Percentiles rank a stretch among this genome's conserved stretches.
phyloP scores from a whole-genome alignment of 2,113 vertebrate species.

The Turnix velox region DNA sequence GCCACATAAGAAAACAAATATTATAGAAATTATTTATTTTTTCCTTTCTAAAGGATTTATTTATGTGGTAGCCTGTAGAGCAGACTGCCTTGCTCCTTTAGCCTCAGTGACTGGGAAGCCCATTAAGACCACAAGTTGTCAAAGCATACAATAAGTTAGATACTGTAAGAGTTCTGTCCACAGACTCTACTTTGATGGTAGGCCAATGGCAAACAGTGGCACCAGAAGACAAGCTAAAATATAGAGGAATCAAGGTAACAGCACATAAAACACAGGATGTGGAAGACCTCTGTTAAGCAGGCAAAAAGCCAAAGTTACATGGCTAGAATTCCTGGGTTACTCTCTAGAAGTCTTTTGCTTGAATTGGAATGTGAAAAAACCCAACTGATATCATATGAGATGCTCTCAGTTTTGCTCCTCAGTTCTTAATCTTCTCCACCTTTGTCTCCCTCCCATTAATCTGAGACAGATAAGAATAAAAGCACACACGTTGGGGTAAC shows the following conservation, averaged over 20 bases:
- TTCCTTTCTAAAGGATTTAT: conserved; percentile 52
- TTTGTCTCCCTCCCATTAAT: not conserved
- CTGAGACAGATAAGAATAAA: not conserved
- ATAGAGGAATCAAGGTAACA: conserved; percentile 26
- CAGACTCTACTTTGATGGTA: conserved; percentile 28
- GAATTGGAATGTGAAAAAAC: not conserved
- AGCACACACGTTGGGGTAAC: not conserved
- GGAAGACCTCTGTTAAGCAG: not conserved
- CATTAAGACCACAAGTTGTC: conserved; percentile 61
- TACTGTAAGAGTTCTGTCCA: not conserved
- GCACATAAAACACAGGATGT: conserved; percentile 41
- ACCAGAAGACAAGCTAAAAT: conserved; percentile 39
- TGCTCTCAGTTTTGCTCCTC: not conserved
- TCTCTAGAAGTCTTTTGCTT: not conserved
- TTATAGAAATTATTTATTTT: conserved; percentile 39
- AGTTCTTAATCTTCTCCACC: not conserved
- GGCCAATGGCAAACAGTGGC: conserved; percentile 44
- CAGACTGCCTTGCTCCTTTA: conserved; percentile 42
- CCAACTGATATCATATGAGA: not conserved
- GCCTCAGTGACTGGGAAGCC: conserved; percentile 42
- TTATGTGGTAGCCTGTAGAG: conserved; percentile 20
- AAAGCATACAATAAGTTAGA: not conserved
- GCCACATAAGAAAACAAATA: conserved; percentile 48
- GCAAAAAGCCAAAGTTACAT: not conserved
- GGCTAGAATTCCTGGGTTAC: not conserved